Evolutionary conservation across 1,140 invertebrate genomes (phyloP).

Genomic region (Drosophila auraria): DNA sequence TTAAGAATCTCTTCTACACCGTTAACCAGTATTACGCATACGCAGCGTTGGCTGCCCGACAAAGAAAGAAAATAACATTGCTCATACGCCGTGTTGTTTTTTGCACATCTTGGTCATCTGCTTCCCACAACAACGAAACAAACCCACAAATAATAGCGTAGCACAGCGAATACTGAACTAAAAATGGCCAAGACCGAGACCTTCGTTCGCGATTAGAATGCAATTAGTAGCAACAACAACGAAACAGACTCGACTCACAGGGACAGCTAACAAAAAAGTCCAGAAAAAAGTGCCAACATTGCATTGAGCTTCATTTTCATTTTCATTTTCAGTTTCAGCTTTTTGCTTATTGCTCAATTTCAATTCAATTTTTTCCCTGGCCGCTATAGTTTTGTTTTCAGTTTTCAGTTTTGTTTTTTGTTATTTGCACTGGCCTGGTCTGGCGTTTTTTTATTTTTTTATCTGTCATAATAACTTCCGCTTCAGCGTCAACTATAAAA

Average conservation of each 20-base stretch:
- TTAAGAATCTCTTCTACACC: not conserved
- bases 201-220: slow-evolving; percentile 77
- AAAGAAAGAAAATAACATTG: slow-evolving; percentile 5
- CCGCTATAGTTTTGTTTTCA: slow-evolving; percentile 34
- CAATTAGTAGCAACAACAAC: slow-evolving; percentile 67
- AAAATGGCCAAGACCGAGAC: slow-evolving; percentile 73
- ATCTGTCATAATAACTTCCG: slow-evolving; percentile 76
- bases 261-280: slow-evolving; percentile 26
- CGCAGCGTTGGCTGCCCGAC: slow-evolving; percentile 11
- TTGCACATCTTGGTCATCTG: slow-evolving; percentile 70
- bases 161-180: slow-evolving; percentile 33
- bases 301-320: slow-evolving; percentile 59
- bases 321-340: slow-evolving; percentile 9
- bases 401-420: slow-evolving; percentile 27
- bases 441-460: slow-evolving; percentile 43
- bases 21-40: slow-evolving; percentile 13
- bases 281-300: slow-evolving; percentile 55
- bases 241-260: slow-evolving; percentile 14
- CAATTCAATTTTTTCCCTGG: slow-evolving; percentile 25
- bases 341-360: slow-evolving; percentile 34
- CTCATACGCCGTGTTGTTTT: slow-evolving; percentile 16
- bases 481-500: slow-evolving; percentile 47
- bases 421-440: slow-evolving; percentile 1
- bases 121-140: slow-evolving; percentile 58
- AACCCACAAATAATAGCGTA: slow-evolving; percentile 53